phyloP scores from a whole-genome alignment of 2,113 vertebrate species.

The Furnarius figulus region DNA sequence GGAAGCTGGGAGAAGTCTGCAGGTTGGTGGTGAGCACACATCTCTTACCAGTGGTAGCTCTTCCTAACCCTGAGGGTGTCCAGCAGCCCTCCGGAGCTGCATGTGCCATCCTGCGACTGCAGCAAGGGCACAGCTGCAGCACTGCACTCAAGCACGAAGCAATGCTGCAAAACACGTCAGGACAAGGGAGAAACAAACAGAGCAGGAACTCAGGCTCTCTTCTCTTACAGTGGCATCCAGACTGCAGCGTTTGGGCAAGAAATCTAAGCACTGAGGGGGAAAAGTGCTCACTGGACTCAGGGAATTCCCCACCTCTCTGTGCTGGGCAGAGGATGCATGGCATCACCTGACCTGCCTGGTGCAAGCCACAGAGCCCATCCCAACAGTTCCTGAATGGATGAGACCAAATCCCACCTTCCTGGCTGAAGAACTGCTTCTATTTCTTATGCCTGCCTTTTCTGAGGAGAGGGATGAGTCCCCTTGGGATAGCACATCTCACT shows the following conservation, averaged over 20 bases:
- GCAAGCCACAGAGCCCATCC: background rate
- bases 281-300: too few species aligned
- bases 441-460: background rate
- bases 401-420: background rate
- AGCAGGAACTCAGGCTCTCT: background rate
- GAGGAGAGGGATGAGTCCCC: background rate
- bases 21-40: background rate
- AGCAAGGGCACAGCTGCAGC: conserved; percentile 21
- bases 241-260: background rate
- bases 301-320: background rate
- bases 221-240: background rate
- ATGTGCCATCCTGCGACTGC: background rate
- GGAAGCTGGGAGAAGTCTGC: background rate
- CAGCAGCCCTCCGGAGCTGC: background rate
- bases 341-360: background rate
- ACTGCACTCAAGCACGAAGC: rapidly evolving
- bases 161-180: background rate
- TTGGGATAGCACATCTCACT: rapidly evolving
- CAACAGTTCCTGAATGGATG: background rate
- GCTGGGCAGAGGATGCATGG: background rate
- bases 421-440: background rate
- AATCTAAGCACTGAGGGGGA: background rate
- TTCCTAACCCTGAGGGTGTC: background rate
- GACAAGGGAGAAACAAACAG: background rate
- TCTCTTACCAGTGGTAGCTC: rapidly evolving